Evolutionary conservation across 2,888 invertebrate genomes (phyloP).

Genomic region (Cyclophora punctaria): DNA sequence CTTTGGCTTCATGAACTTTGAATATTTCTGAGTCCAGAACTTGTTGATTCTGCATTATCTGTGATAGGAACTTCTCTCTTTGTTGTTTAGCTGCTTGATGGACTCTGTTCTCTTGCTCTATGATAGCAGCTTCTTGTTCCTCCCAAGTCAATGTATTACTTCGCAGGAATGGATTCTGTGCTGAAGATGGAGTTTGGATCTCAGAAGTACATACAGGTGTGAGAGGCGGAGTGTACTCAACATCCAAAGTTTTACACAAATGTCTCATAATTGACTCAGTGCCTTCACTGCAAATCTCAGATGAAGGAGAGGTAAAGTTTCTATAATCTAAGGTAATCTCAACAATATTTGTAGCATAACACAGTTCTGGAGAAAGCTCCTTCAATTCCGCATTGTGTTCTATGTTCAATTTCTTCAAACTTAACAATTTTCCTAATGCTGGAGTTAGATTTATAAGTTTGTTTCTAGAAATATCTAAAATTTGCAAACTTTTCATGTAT

Average conservation of each 20-base stretch:
- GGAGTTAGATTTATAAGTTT: constrained; percentile 78
- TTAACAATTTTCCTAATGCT: constrained; percentile 76
- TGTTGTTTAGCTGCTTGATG: constrained; percentile 78
- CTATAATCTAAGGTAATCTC: constrained; percentile 77
- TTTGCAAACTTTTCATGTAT: constrained; percentile 75
- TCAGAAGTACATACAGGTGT: constrained; percentile 30
- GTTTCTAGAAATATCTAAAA: constrained; percentile 83
- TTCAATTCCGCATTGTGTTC: constrained; percentile 75
- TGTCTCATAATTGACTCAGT: constrained; percentile 79
- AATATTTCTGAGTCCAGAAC: constrained; percentile 79
- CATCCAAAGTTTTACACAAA: constrained; percentile 66
- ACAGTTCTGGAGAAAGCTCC: constrained; percentile 78
- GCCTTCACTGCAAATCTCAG: constrained; percentile 74
- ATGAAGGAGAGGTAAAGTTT: constrained; percentile 79
- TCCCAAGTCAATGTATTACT: constrained; percentile 66
- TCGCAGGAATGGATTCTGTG: constrained; percentile 46
- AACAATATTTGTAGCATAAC: constrained; percentile 77
- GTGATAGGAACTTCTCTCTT: constrained; percentile 73
- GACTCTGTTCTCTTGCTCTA: constrained; percentile 78
- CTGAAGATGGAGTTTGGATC: constrained; percentile 38
- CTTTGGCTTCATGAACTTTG: constrained; percentile 80
- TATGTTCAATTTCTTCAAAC: constrained; percentile 77
- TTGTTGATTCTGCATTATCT: constrained; percentile 77
- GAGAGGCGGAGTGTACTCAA: constrained; percentile 64
- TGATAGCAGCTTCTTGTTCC: constrained; percentile 77